Conservation (phyloP, 2,797 vertebrate species). For the Acanthornis magna region DNA sequence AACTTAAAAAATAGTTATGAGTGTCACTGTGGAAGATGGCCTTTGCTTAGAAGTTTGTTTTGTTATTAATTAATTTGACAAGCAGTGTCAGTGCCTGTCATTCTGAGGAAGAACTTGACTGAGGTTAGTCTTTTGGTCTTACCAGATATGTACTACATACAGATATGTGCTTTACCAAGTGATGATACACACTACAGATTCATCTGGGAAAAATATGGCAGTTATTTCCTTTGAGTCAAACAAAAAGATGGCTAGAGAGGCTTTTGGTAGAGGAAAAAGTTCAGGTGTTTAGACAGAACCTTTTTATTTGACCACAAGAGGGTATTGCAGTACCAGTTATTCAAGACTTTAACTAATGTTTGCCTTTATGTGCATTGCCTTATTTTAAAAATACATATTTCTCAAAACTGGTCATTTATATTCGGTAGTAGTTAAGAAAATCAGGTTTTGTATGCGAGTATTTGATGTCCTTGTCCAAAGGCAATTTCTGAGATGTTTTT, state of each 20-base stretch:
- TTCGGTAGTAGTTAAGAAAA: not conserved
- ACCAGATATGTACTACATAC: not conserved
- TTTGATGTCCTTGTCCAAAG: not conserved
- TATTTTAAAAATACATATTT: not conserved
- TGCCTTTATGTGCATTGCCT: not conserved
- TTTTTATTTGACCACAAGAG: constrained; percentile 59
- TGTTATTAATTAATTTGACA: not conserved
- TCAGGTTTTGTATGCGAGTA: not conserved
- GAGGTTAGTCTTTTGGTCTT: not conserved
- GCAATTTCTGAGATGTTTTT: not conserved
- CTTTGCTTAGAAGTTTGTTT: not conserved
- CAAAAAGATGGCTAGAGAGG: not conserved
- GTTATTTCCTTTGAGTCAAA: not conserved
- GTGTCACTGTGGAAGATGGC: not conserved
- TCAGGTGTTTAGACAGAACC: not conserved
- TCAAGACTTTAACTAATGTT: not conserved
- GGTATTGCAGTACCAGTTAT: constrained; percentile 47
- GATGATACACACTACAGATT: not conserved
- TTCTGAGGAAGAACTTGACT: not conserved
- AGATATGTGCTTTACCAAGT: not conserved
- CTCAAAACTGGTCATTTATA: not conserved
- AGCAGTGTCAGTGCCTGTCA: not conserved
- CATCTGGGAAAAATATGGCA: not conserved
- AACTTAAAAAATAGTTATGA: not conserved
- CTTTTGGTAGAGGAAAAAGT: not conserved